Base-by-base conservation (phyloP, 2,113 vertebrate genomes). In the Pachypanchax playfairii region DNA sequence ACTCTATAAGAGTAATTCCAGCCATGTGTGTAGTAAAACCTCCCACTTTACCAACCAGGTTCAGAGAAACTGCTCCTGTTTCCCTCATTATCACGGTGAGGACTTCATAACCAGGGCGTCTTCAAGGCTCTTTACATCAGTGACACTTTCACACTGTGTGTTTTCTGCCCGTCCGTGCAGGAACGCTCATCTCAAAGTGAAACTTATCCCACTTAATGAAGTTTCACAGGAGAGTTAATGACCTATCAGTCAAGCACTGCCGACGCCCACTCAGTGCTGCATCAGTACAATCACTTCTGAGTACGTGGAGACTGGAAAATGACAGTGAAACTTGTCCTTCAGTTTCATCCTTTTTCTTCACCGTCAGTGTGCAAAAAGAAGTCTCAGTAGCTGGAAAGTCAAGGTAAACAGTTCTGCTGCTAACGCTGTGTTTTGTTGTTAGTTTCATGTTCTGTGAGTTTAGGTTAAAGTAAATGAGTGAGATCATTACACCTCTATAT, bases 401-500 rank as follows among this genome's bases (percentile, higher is more conserved):
- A 48, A 26, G 46, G 5, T 49, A 29, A 49, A 4, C 47, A 29
- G 15, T 25, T 18, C 18, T 22, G 20, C 4, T 36, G 46, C 62
- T 65, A 47, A 9, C 20, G 22, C 21, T 47, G 29, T 15, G 5
- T 51, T 51, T 53, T 52, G 26, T 24, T 47, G 13, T 43, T 15
- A 0, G 28, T 11, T 20, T 51, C 4, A 14, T 9, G 20, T 36
- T 13, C 3, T 8, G 21, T 25, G 22, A 46, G 29, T n/a, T n/a
- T n/a, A n/a, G n/a, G n/a, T n/a, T 75, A 28, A 29, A 13, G 51
- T 69, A 57, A 0, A 62, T 58, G 44, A 41, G 47, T 22, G 60
- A 48, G 51, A 48, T 53, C 41, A 46, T 10, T 13, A 69, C 41
- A 63, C 2, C n/a, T n/a, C 2, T 55, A 15, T 6, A 33, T 28